Base-by-base conservation (phyloP, 2,888 invertebrate species). In the Frankliniella intonsa region DNA sequence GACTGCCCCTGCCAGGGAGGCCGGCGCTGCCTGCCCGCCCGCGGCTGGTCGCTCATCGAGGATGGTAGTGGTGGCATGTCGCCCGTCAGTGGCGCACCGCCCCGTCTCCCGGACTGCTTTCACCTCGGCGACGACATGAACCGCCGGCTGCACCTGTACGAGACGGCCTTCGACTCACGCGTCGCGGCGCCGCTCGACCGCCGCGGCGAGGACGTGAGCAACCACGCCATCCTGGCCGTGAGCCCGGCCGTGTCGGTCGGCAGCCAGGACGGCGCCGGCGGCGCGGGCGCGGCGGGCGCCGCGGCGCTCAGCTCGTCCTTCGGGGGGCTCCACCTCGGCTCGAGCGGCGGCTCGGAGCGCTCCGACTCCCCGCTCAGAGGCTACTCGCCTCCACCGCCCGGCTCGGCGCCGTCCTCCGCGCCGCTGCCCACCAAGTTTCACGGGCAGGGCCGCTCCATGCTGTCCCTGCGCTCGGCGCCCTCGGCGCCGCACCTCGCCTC, bases 351-450 rank as follows among this genome's bases (percentile, higher is more conserved):
- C 9, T 81, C 83, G 25, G 90, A 94, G 80, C 88, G 94, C 80
- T 94, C 94, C 86, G 94, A 94, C 86, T 88, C 93, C 84, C 91
- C 94, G 85, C 88, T 94, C 85, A 94, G 94, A 17, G 91, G 94
- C 5, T 94, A 94, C 86, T 92, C 93, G 38, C 87, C 93, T 83
- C 89, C 93, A 83, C 91, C 91, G 80, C 90, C 92, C 80, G 91
- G 91, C 81, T 90, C 90, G 62, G 91, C 92, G 69, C 91, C 91
- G 88, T 88, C 81, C 87, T 89, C 84, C 88, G 90, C 1, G 88
- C 88, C 82, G 88, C 88, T 84, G 38, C 89, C 88, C 49, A 88
- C 89, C 80, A 90, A 90, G 84, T 87, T 89, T 3, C 90, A 90
- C 83, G 90, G 89, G 84, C 90, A 90, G 82, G 92, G 92, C 84